A percentile compares a stretch with the other conserved stretches of the same genome.
phyloP scores from a whole-genome alignment of 2,797 vertebrate genomes.

The Parauchenoglanis punctatus region DNA sequence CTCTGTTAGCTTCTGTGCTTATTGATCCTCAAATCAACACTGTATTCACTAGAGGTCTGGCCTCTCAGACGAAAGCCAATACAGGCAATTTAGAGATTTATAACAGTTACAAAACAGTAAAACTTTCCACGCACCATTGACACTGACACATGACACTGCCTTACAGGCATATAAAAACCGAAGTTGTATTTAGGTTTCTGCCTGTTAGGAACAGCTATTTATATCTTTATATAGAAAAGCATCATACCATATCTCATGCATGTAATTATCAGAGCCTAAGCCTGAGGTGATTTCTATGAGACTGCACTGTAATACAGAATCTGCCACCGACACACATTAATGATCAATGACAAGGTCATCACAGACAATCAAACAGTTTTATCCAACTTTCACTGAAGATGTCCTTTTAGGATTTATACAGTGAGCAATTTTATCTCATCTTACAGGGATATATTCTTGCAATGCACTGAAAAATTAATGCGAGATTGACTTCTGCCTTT shows the following conservation, averaged over 20 bases:
- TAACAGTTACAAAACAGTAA: conserved; percentile 42
- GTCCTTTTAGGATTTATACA: neutral
- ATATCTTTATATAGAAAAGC: conserved; percentile 26
- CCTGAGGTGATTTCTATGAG: conserved; percentile 30
- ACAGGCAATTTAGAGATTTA: conserved; percentile 51
- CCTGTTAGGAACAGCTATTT: conserved; percentile 32
- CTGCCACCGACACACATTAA: conserved; percentile 25
- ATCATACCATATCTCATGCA: conserved; percentile 10
- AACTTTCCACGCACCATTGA: conserved; percentile 28
- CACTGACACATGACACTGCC: conserved; percentile 7
- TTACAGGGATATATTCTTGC: neutral
- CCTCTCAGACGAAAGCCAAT: conserved; percentile 46
- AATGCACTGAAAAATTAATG: neutral
- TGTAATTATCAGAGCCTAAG: conserved; percentile 24
- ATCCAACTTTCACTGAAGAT: neutral
- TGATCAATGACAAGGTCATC: conserved; percentile 34
- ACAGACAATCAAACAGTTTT: neutral
- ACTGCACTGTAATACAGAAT: conserved; percentile 39
- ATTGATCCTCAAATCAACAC: conserved; percentile 52
- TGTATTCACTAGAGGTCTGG: conserved; percentile 47
- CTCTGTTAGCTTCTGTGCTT: conserved; percentile 47
- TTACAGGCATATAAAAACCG: conserved; percentile 37
- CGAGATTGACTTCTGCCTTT: neutral
- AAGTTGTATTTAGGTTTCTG: conserved; percentile 26
- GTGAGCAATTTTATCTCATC: neutral